These are phyloP conservation scores for Drosophila cognata DNA, from an alignment of 2,888 invertebrate species.

Conservation along the genomic window DNA sequence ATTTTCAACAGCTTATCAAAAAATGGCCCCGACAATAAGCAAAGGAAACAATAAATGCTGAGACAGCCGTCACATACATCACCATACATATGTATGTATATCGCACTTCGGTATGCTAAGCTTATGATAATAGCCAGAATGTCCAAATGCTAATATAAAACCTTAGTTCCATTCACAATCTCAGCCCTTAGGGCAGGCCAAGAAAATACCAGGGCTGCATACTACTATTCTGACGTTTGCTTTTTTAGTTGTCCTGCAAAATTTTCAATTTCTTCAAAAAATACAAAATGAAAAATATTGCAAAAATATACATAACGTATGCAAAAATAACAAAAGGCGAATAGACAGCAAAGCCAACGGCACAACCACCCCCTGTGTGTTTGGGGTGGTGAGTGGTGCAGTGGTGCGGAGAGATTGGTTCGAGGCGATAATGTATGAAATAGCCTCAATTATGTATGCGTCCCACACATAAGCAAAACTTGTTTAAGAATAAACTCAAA, in stretches of 20 bases:
- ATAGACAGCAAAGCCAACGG: constrained; percentile 25
- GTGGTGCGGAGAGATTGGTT: constrained; percentile 19
- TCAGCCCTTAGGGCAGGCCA: constrained; percentile 36
- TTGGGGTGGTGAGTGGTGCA: neutral
- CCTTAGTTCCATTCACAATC: constrained; percentile 35
- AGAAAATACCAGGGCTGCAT: constrained; percentile 8
- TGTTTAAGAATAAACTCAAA: neutral
- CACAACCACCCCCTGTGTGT: constrained; percentile 13
- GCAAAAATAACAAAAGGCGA: constrained; percentile 61
- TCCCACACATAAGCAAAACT: neutral
- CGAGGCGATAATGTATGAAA: constrained; percentile 14
- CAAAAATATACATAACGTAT: constrained; percentile 59
- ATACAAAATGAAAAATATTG: constrained; percentile 55
- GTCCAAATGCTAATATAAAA: constrained; percentile 61
- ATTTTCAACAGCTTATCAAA: constrained; percentile 43
- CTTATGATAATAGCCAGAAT: constrained; percentile 65
- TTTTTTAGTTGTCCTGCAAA: constrained; percentile 32
- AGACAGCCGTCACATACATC: constrained; percentile 13
- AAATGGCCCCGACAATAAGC: constrained; percentile 36
- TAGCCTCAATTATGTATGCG: constrained; percentile 8
- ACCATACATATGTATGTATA: neutral
- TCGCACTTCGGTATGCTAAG: constrained; percentile 51
- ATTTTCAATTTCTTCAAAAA: constrained; percentile 57
- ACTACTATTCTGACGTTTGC: constrained; percentile 9
- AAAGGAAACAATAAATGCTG: constrained; percentile 46